phyloP scores from a whole-genome alignment of 1,140 invertebrate genomes.

The Octopus bimaculoides region DNA sequence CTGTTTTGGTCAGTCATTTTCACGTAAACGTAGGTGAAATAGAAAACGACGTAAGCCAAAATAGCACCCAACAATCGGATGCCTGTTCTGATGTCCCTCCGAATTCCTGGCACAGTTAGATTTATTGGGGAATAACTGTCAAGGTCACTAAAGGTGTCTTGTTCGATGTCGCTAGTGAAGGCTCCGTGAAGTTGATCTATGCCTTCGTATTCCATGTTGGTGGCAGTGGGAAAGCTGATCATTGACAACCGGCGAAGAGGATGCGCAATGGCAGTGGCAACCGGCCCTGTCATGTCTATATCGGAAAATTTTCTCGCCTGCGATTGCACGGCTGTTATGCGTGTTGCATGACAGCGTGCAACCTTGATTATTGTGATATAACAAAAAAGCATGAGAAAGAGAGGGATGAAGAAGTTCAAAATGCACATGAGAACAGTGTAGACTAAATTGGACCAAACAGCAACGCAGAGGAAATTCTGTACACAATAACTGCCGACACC shows the following conservation, averaged over 20 bases:
- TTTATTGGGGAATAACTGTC: background rate
- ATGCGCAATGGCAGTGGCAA: conserved; percentile 24
- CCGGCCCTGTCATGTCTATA: conserved; percentile 18
- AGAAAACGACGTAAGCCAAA: conserved; percentile 22
- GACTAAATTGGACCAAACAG: background rate
- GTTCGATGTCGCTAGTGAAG: background rate
- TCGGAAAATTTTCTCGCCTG: conserved; percentile 9
- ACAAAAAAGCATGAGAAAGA: conserved; percentile 26
- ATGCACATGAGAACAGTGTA: conserved; percentile 11
- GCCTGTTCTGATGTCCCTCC: conserved; percentile 15
- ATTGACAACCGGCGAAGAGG: conserved; percentile 29
- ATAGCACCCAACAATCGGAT: conserved; percentile 22
- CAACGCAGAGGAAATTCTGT: conserved; percentile 8
- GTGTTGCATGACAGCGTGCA: conserved; percentile 28
- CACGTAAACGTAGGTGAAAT: conserved; percentile 18
- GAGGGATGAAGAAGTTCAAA: conserved; percentile 17
- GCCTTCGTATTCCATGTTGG: conserved; percentile 20
- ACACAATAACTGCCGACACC: background rate
- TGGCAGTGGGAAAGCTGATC: conserved; percentile 25
- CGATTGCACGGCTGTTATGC: conserved; percentile 25
- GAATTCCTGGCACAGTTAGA: background rate
- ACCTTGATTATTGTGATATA: conserved; percentile 31
- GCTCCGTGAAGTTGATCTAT: conserved; percentile 5
- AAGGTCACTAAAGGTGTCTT: background rate
- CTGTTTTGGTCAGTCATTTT: background rate